phyloP scores from a whole-genome alignment of 2,888 invertebrate genomes.

The Rhagonycha fulva region DNA sequence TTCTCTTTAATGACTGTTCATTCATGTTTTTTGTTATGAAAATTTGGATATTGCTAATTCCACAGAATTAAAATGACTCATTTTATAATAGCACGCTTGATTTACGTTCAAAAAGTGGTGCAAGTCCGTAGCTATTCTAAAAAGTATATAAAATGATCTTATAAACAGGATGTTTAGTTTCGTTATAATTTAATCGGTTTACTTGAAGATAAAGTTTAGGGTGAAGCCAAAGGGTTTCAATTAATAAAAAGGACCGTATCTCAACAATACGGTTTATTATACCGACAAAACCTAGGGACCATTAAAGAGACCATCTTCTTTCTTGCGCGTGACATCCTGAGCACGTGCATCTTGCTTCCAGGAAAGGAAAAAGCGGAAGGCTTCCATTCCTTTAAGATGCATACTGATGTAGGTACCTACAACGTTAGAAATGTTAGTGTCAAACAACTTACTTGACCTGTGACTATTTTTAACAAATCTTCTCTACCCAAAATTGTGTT shows the following conservation, averaged over 20 bases:
- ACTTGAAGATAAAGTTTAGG: conserved; percentile 12
- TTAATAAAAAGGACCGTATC: conserved; percentile 12
- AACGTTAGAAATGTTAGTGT: conserved; percentile 19
- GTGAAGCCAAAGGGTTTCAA: conserved; percentile 25
- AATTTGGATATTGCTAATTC: conserved; percentile 11
- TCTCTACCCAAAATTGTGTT: too few relatives aligned
- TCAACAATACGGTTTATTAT: conserved; percentile 10
- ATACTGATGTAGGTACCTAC: conserved; percentile 42
- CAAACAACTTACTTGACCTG: conserved; percentile 21
- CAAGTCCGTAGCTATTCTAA: neutral
- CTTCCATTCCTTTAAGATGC: conserved; percentile 38
- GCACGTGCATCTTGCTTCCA: conserved; percentile 53
- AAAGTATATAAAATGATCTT: conserved; percentile 4
- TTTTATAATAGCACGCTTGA: neutral
- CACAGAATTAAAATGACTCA: conserved; percentile 9
- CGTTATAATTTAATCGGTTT: conserved; percentile 26
- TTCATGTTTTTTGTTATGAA: conserved; percentile 16
- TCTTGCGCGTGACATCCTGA: conserved; percentile 47
- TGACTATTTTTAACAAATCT: neutral
- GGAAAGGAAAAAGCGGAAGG: conserved; percentile 51
- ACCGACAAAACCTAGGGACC: conserved; percentile 9
- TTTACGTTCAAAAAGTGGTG: neutral
- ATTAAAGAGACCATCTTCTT: conserved; percentile 31
- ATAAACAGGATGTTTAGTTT: conserved; percentile 30
- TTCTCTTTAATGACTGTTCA: conserved; percentile 12